Conservation (phyloP, 2,113 vertebrate species). For the Ahaetulla prasina region DNA sequence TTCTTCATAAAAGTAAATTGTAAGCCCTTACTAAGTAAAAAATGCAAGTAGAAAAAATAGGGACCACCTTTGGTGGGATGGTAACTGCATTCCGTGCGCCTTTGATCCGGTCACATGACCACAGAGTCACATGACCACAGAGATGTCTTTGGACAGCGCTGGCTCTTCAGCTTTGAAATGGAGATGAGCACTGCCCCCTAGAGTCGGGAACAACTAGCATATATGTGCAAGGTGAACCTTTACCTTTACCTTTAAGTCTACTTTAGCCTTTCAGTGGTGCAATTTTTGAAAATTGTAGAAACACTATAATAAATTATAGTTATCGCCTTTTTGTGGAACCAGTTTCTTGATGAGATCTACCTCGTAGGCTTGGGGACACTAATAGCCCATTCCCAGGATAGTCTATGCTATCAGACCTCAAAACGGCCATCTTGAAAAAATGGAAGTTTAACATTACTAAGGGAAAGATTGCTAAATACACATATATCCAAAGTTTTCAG, state of each 20-base stretch:
- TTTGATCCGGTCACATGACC: no score
- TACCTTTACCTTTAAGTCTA: no score
- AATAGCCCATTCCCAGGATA: not conserved
- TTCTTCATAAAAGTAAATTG: not conserved
- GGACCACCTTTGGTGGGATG: no score
- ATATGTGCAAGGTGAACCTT: no score
- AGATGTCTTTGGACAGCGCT: no score
- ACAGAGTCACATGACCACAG: no score
- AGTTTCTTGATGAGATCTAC: not conserved
- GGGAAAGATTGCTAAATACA: not conserved
- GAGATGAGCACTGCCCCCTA: no score
- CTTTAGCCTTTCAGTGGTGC: not conserved
- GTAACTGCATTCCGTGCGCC: no score
- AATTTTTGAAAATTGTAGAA: not conserved
- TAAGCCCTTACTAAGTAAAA: no score
- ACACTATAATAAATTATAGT: not conserved
- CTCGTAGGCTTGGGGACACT: not conserved
- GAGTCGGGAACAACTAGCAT: no score
- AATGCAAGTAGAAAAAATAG: no score
- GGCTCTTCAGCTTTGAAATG: no score
- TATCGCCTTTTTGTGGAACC: not conserved
- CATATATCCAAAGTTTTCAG: not conserved
- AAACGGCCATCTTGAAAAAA: not conserved
- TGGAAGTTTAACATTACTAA: not conserved
- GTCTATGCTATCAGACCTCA: not conserved